phyloP scores from a whole-genome alignment of 2,888 invertebrate genomes.

The Conomelus anceps region DNA sequence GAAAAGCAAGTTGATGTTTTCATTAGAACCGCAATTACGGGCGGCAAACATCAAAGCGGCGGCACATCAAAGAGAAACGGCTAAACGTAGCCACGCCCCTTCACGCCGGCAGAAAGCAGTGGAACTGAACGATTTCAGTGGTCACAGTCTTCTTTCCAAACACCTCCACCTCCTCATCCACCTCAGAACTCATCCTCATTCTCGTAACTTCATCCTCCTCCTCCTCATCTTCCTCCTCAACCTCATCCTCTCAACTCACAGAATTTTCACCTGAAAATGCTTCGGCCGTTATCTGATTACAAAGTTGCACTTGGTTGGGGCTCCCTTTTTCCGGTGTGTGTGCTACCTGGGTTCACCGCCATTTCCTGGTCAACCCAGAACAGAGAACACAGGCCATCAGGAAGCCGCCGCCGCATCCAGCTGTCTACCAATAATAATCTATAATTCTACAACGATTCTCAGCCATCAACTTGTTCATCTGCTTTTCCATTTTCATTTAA shows the following conservation, averaged over 20 bases:
- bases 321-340: background rate
- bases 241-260: too few species aligned
- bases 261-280: too few species aligned
- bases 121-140: constrained; percentile 5
- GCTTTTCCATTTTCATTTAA: background rate
- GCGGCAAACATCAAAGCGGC: constrained; percentile 8
- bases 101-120: background rate
- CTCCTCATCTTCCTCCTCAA: background rate
- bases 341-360: background rate
- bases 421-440: background rate
- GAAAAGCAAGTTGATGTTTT: constrained; percentile 13
- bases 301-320: background rate
- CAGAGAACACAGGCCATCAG: too few species aligned
- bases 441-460: background rate
- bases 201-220: background rate
- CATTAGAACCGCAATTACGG: constrained; percentile 10
- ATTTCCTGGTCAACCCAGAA: background rate
- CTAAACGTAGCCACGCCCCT: background rate
- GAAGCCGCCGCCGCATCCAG: background rate
- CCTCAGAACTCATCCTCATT: background rate
- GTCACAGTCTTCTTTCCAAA: background rate
- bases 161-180: background rate
- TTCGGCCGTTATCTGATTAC: background rate
- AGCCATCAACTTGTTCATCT: background rate
- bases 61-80: constrained; percentile 3